phyloP scores from a whole-genome alignment of 2,113 vertebrate species.

The Varanus komodoensis region DNA sequence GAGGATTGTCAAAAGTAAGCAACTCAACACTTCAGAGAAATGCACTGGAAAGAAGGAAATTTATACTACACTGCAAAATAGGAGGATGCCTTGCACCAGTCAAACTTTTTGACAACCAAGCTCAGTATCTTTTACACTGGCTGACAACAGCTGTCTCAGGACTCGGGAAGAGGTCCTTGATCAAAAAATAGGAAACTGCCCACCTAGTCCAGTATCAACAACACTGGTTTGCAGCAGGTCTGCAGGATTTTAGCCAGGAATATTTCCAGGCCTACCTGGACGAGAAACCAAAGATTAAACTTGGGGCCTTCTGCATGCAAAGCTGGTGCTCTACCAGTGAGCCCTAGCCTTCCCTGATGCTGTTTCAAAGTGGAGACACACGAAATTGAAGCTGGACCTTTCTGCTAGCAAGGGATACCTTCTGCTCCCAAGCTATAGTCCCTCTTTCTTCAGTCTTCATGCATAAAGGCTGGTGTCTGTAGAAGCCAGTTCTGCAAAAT shows the following conservation, averaged over 20 bases:
- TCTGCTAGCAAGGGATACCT: neutral
- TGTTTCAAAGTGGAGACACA: neutral
- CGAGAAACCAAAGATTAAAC: neutral
- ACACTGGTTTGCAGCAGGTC: too few species aligned
- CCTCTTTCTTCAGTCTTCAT: neutral
- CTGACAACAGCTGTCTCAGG: neutral
- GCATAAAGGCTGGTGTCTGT: neutral
- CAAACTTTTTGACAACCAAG: neutral
- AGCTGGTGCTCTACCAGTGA: neutral
- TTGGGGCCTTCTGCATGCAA: neutral
- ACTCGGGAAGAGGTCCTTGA: neutral
- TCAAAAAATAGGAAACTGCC: neutral
- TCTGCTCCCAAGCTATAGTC: neutral
- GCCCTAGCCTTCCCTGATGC: too few species aligned
- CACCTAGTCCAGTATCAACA: too few species aligned
- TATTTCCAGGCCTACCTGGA: neutral
- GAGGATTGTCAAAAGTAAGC: neutral
- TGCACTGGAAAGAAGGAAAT: neutral
- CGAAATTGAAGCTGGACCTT: neutral
- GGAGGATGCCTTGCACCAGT: neutral
- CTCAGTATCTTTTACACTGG: neutral
- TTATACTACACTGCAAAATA: neutral
- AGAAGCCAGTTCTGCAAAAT: neutral
- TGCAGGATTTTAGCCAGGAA: too few species aligned
- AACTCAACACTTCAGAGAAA: neutral